Evolutionary conservation across 2,797 vertebrate genomes (phyloP).

Genomic region (Pseudomugil gertrudae): DNA sequence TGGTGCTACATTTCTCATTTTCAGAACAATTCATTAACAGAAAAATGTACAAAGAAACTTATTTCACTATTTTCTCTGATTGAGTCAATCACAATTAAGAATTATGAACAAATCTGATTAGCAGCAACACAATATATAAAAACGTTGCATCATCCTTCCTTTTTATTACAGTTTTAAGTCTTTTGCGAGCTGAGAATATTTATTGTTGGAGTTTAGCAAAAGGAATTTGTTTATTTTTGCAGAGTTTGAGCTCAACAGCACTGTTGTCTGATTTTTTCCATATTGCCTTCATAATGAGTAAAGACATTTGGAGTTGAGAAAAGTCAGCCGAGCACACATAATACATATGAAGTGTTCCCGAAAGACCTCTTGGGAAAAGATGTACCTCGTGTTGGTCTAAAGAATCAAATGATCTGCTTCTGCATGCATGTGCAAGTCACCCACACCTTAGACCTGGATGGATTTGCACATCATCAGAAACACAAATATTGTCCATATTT

Average conservation of each 20-base stretch:
- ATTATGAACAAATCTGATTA: background rate
- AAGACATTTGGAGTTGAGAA: background rate
- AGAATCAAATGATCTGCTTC: background rate
- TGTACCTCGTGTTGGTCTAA: background rate
- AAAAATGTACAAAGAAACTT: background rate
- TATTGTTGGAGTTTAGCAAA: background rate
- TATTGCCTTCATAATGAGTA: background rate
- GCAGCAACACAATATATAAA: background rate
- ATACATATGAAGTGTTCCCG: too few species aligned
- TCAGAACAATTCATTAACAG: background rate
- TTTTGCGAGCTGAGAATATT: background rate
- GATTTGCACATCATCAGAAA: background rate
- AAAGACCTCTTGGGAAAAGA: too few species aligned
- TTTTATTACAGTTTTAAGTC: background rate
- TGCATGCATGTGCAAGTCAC: background rate
- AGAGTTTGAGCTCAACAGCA: background rate
- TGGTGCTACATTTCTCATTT: background rate
- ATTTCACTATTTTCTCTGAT: background rate
- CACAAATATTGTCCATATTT: background rate
- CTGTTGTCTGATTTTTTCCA: too few species aligned
- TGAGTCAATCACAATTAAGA: background rate
- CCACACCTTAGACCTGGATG: too few species aligned
- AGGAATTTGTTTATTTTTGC: background rate
- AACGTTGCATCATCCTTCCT: background rate
- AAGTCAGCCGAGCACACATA: background rate